Base-by-base conservation (phyloP, 35 echinoderm and acorn worm species). In the Ptychodera flava region DNA sequence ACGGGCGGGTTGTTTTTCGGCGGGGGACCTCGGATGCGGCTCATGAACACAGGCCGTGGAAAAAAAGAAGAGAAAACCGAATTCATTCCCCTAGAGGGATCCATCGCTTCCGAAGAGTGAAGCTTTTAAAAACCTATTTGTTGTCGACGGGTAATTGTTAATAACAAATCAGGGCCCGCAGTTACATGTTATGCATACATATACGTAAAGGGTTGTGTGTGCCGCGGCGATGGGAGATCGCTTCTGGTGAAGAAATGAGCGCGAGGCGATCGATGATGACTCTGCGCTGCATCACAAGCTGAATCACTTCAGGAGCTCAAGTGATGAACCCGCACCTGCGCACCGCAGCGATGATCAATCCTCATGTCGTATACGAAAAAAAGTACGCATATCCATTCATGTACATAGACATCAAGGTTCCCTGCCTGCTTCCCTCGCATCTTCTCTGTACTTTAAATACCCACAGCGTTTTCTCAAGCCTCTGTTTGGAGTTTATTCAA, bases 181-280 rank as follows among this genome's bases (percentile, higher is more conserved):
- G 45, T 64, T 64, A 64, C 45, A 64, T 64, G 45, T 64, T 64
- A 64, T 64, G 45, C 45, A 64, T 64, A 64, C 45, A 64, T 64
- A 64, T 64, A 64, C 22, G 22, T 64, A 64, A n/a, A n/a, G n/a
- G n/a, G n/a, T n/a, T n/a, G n/a, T 64, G 22, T 64, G 22, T 64
- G 22, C 22, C 45, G 45, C 22, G 22, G 6, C 45, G 6, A 64
- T 22, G 45, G 22, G 45, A 64, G 6, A 64, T n/a, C n/a, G n/a
- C n/a, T n/a, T n/a, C n/a, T n/a, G n/a, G n/a, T n/a, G n/a, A n/a
- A n/a, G n/a, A n/a, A n/a, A n/a, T n/a, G n/a, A n/a, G n/a, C 45
- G 22, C 45, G 45, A 64, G 22, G 45, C 6, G 45, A 64, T 6
- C 45, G 45, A 64, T 64, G 45, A n/a, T n/a, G n/a, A n/a, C n/a